A percentile compares a stretch with the other conserved stretches of the same genome.
Conservation (phyloP, 2,888 invertebrate genomes). For the Tolmerus cingulatus region DNA sequence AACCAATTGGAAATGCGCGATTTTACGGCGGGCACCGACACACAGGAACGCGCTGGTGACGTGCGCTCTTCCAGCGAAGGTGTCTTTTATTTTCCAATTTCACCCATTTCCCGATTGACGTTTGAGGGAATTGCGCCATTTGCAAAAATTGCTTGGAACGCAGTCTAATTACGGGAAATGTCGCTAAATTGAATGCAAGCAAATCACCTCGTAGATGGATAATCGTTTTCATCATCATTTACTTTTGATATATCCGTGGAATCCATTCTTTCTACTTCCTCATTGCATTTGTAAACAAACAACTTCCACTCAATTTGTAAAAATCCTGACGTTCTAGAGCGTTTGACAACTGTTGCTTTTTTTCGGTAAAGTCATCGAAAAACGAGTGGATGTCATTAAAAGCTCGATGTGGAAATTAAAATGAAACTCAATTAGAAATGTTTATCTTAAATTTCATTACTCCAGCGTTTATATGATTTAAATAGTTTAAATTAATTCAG, state of each 20-base stretch:
- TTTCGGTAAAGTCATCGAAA: background rate
- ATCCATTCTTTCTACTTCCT: conserved; percentile 55
- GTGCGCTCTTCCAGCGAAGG: background rate
- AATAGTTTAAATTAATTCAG: no score
- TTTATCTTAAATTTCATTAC: no score
- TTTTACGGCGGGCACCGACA: background rate
- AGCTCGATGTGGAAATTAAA: background rate
- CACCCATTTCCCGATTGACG: conserved; percentile 6
- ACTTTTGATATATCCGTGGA: conserved; percentile 54
- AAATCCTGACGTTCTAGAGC: background rate
- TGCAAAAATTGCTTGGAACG: background rate
- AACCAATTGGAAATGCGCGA: background rate
- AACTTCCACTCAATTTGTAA: background rate
- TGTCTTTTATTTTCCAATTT: background rate
- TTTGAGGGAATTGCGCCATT: conserved; percentile 24
- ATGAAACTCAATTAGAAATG: no score
- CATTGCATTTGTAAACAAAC: conserved; percentile 45
- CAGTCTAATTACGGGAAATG: background rate
- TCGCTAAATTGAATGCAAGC: background rate
- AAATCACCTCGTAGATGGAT: conserved; percentile 58
- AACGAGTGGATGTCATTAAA: background rate
- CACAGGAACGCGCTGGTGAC: background rate
- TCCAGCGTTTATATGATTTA: background rate
- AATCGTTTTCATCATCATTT: conserved; percentile 59
- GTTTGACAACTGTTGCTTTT: background rate